Evolutionary conservation across 2,113 vertebrate genomes (phyloP), one percentile per base, ranked within the genome.

Genomic region (Corynorhinus townsendii): DNA sequence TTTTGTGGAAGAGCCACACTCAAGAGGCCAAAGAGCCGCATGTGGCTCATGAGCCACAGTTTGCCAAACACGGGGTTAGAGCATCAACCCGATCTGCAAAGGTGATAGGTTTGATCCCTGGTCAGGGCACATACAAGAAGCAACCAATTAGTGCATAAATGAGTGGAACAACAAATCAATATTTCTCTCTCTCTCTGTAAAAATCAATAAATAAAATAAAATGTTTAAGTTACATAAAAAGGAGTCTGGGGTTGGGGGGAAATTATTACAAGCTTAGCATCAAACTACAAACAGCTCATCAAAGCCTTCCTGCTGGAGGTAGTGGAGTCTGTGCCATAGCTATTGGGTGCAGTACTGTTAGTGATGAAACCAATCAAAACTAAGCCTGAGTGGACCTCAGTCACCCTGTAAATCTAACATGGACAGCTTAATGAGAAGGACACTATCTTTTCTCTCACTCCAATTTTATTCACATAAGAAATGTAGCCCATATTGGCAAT

Each of bases 271-370:
- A 96, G 94, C 33, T 81, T 82, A 97, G 93, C 82, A 95, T 96
- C 95, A 97, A 96, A 97, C 95, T 93, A 93, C 97, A 97, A 97
- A 95, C 10, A 89, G 45, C 40, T 93, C 94, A 98, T 98, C 97
- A 93, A 98, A 98, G 96, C 93, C 77, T 96, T 88, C 71, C 85
- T 6, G 0, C 94, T n/a, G 95, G 79, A 95, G 82, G 56, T 66
- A 66, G 73, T 49, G 96, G 96, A 94, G 84, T 95, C 96, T 97
- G 90, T 52, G 95, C 92, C 93, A 56, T 73, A 82, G 59, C 26
- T 91, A 80, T 30, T 93, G 86, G 93, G 69, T 71, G 90, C 96
- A 90, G 89, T 62, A 71, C 47, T 93, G 92, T 84, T 85, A 96
- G 72, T 84, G 96, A 97, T 80, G 95, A 97, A 97, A 93, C 77